Base-by-base conservation (phyloP, 2,797 vertebrate genomes). In the Molothrus ater region DNA sequence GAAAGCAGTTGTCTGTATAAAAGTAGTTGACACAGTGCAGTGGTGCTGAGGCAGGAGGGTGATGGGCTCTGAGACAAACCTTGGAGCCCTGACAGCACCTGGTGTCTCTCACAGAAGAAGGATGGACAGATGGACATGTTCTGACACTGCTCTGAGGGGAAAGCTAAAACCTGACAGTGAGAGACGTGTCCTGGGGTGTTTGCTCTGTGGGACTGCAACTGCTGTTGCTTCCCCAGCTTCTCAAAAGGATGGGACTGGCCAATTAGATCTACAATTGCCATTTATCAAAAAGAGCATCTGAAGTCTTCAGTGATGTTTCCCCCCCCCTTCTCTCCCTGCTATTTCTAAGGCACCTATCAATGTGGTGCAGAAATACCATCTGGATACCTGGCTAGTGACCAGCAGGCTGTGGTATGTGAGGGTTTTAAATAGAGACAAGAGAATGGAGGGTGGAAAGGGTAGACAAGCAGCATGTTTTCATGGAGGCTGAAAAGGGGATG, bases 371-470 rank as follows among this genome's bases (percentile, higher is more conserved):
- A 70, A 79, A 59, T 22, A 88, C 84, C 93, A 95, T 92, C 87
- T 94, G 95, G 94, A 90, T 87, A 87, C 43, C 91, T 97, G 95
- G 86, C 94, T 80, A 61, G 59, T 66, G 80, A 96, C 93, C 95
- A 96, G 88, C 63, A 88, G 63, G 78, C 89, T 91, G 45, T 34
- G 75, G 51, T 34, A 17, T 20, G 60, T 51, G 61, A 94, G 64
- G 40, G n/a, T 79, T 94, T 86, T 73, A 93, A 83, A 68, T 12
- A 86, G 47, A 93, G 76, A 38, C 26, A 42, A 45, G 66, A 79
- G 64, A 92, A 72, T 0, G 17, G 40, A 45, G 34, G 73, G 51
- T 34, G 43, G 78, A n/a, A 70, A 73, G 71, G 85, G 38, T 6
- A 91, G 50, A 34, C 29, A 88, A 74, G 48, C 24, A 36, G 4